These are phyloP conservation scores for Perca fluviatilis DNA, from an alignment of 2,113 vertebrate genomes.

Conservation along the genomic window DNA sequence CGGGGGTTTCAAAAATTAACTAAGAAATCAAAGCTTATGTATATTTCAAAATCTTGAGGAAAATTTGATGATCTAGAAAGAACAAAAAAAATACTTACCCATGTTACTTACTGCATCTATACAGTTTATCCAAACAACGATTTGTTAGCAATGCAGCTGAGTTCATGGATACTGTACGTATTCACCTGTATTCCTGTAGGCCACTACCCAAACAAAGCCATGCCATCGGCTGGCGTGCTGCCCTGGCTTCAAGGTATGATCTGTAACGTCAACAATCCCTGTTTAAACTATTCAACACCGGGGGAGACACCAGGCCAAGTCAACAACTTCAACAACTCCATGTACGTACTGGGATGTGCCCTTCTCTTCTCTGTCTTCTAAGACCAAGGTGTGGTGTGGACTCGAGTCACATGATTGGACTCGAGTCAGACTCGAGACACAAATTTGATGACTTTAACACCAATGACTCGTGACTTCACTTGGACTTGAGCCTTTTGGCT, in stretches of 20 bases:
- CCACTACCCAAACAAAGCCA: conserved; percentile 98
- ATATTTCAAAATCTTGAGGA: background rate
- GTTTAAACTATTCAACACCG: conserved; percentile 91
- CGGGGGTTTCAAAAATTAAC: background rate
- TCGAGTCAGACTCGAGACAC: too few relatives aligned
- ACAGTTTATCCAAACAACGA: background rate
- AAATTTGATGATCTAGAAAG: background rate
- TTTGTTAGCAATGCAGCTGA: background rate
- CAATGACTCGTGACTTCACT: too few relatives aligned
- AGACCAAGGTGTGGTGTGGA: too few relatives aligned
- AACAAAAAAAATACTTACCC: background rate
- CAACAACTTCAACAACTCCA: conserved; percentile 96
- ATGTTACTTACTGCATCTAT: background rate
- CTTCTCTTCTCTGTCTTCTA: too few relatives aligned
- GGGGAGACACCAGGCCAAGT: conserved; percentile 95
- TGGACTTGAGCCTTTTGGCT: too few relatives aligned
- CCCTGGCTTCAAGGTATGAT: conserved; percentile 97
- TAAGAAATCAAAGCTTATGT: background rate
- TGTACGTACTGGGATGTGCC: conserved; percentile 83
- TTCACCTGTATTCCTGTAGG: conserved; percentile 78
- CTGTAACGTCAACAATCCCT: conserved; percentile 96
- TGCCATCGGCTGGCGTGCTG: conserved; percentile 96
- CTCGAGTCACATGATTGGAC: too few relatives aligned
- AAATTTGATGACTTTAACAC: too few relatives aligned
- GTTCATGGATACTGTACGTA: background rate